These are phyloP conservation scores for Anneissia japonica DNA, from an alignment of 35 echinoderm and acorn worm genomes.

Conservation along the genomic window DNA sequence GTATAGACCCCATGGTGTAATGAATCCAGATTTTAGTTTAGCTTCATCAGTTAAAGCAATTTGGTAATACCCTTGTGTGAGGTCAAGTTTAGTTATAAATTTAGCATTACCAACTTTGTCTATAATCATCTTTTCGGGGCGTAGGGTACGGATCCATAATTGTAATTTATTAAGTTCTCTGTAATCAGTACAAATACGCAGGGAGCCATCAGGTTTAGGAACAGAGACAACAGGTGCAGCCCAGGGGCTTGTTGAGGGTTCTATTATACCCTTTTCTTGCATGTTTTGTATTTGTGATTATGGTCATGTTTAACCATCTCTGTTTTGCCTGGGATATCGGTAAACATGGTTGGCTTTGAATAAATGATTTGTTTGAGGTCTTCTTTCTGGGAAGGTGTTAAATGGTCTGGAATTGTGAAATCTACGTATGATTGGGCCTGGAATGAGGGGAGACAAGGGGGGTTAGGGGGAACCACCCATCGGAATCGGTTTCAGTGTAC, in stretches of 20 bases:
- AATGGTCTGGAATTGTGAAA: neutral
- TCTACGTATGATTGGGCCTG: neutral
- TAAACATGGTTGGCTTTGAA: neutral
- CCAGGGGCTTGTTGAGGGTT: slow-evolving; percentile 25
- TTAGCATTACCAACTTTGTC: slow-evolving; percentile 3
- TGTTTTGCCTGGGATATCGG: slow-evolving; percentile 41
- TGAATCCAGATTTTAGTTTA: neutral
- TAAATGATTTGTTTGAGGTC: slow-evolving; percentile 1
- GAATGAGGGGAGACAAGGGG: neutral
- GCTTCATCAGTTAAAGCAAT: neutral
- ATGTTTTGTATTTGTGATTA: slow-evolving; percentile 27
- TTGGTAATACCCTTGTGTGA: too few species aligned
- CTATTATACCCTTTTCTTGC: neutral
- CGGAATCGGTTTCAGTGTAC: neutral
- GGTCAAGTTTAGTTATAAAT: neutral
- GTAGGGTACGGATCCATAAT: neutral
- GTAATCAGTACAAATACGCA: slow-evolving; percentile 5
- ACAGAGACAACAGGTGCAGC: slow-evolving; percentile 8
- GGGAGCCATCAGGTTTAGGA: neutral
- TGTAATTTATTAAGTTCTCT: neutral
- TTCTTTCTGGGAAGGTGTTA: neutral
- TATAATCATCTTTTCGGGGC: neutral
- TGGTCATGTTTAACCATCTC: slow-evolving; percentile 18
- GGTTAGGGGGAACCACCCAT: neutral
- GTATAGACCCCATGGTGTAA: neutral